Conservation (phyloP, 92 coral and sea anemone genomes). For the Phenganax stokvisi region DNA sequence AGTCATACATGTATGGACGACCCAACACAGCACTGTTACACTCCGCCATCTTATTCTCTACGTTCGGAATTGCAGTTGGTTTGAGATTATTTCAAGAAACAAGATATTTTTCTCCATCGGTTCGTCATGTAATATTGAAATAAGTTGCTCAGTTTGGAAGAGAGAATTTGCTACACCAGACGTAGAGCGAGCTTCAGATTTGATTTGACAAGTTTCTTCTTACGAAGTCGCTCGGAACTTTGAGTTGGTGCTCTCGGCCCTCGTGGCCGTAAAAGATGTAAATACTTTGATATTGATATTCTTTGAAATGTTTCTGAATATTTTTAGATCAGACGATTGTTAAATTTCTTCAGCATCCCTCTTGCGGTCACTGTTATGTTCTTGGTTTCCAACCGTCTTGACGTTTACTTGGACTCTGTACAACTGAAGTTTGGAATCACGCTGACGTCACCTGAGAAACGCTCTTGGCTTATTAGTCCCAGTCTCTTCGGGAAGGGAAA, state of each 20-base stretch:
- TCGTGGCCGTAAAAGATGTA: too few relatives aligned
- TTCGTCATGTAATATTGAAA: not conserved
- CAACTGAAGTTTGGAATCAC: constrained; percentile 13
- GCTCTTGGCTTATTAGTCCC: constrained; percentile 30
- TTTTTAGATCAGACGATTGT: constrained; percentile 17
- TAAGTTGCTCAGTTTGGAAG: not conserved
- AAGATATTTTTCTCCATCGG: constrained; percentile 30
- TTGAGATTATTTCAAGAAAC: constrained; percentile 29
- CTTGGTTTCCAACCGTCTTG: constrained; percentile 15
- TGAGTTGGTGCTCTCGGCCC: too few relatives aligned
- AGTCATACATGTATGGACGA: not conserved
- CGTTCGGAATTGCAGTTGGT: constrained; percentile 34
- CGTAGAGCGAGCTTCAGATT: too few relatives aligned
- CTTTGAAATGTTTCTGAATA: not conserved
- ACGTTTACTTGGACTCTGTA: constrained; percentile 11
- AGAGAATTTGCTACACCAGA: too few relatives aligned
- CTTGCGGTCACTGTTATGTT: constrained; percentile 25
- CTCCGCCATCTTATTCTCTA: constrained; percentile 23
- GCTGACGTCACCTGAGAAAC: constrained; percentile 28
- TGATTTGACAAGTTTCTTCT: too few relatives aligned
- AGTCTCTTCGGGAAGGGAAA: constrained; percentile 27
- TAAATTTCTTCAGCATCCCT: constrained; percentile 36
- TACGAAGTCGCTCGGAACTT: too few relatives aligned
- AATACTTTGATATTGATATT: not conserved
- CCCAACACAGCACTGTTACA: constrained; percentile 33